Evolutionary conservation across 1,140 invertebrate genomes (phyloP).

Genomic region (Drosophila kikkawai): DNA sequence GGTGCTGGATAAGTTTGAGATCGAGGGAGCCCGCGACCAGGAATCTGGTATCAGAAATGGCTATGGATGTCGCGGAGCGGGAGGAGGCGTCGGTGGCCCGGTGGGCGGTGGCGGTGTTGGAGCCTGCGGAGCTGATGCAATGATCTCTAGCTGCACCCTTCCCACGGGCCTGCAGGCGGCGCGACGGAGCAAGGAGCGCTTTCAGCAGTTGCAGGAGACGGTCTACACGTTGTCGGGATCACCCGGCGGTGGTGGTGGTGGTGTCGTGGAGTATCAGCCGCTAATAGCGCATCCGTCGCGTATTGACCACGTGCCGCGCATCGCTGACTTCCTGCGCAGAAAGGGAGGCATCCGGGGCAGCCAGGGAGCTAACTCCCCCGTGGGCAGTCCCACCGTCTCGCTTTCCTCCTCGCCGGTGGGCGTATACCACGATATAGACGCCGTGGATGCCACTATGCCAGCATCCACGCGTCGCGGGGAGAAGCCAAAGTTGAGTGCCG

Average conservation of each 20-base stretch:
- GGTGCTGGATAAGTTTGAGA: constrained; percentile 90
- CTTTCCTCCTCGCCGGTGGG: constrained; percentile 84
- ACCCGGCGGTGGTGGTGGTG: constrained; percentile 25
- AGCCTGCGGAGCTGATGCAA: constrained; percentile 85
- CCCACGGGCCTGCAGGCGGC: constrained; percentile 86
- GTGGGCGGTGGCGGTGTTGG: constrained; percentile 2
- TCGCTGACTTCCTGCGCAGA: constrained; percentile 75
- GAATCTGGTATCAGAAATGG: constrained; percentile 72
- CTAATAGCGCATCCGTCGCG: constrained; percentile 79
- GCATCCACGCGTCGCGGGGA: constrained; percentile 35
- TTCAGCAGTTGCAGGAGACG: constrained; percentile 79
- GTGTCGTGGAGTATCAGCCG: constrained; percentile 76
- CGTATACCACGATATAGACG: constrained; percentile 78
- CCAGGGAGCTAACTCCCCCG: constrained; percentile 87
- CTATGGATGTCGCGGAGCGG: constrained; percentile 70
- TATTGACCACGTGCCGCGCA: constrained; percentile 81
- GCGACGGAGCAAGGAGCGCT: constrained; percentile 78
- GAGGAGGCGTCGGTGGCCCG: background rate
- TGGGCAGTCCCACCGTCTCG: constrained; percentile 87
- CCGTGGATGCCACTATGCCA: constrained; percentile 73
- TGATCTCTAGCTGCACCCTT: constrained; percentile 88
- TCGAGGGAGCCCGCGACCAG: constrained; percentile 72
- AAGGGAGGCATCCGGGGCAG: constrained; percentile 75
- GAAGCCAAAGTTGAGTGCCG: constrained; percentile 86
- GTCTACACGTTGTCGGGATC: constrained; percentile 69